These are phyloP conservation scores for Alexandromys fortis DNA, from an alignment of 2,113 vertebrate species.

Conservation along the genomic window DNA sequence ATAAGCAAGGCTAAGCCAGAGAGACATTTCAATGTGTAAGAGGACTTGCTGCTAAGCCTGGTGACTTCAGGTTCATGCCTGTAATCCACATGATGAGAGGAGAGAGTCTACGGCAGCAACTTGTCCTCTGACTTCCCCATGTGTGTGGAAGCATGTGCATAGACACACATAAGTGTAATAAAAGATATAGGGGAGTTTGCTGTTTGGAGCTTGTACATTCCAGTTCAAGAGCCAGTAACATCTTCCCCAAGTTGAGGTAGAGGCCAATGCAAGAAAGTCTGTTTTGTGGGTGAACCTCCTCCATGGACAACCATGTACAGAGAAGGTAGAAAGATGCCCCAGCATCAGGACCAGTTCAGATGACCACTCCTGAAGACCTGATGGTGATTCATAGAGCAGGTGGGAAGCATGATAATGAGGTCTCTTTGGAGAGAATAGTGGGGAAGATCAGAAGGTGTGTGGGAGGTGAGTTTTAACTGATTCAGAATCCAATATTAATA, in stretches of 20 bases:
- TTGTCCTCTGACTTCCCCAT: neutral
- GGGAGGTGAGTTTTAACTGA: constrained; percentile 60
- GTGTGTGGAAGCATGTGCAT: neutral
- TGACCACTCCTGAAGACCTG: neutral
- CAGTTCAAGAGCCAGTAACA: neutral
- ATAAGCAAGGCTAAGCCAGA: neutral
- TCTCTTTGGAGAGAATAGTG: constrained; percentile 67
- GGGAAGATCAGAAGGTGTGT: neutral
- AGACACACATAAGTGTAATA: too few relatives aligned
- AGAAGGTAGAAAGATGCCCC: constrained; percentile 48
- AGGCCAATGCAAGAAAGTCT: neutral
- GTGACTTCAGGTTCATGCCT: neutral
- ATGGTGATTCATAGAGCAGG: neutral
- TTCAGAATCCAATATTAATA: constrained; percentile 72
- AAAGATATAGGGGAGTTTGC: neutral
- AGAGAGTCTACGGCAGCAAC: neutral
- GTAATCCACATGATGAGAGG: neutral
- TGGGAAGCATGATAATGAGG: neutral
- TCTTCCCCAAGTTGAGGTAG: neutral
- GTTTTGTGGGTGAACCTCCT: neutral
- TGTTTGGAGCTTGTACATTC: neutral
- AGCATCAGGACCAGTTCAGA: neutral
- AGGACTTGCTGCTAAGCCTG: neutral
- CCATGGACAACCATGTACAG: constrained; percentile 32
- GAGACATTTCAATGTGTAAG: neutral